These are phyloP conservation scores for Gnathonemus echidnorhynchus DNA, from an alignment of 2,113 vertebrate genomes.

Conservation along the genomic window DNA sequence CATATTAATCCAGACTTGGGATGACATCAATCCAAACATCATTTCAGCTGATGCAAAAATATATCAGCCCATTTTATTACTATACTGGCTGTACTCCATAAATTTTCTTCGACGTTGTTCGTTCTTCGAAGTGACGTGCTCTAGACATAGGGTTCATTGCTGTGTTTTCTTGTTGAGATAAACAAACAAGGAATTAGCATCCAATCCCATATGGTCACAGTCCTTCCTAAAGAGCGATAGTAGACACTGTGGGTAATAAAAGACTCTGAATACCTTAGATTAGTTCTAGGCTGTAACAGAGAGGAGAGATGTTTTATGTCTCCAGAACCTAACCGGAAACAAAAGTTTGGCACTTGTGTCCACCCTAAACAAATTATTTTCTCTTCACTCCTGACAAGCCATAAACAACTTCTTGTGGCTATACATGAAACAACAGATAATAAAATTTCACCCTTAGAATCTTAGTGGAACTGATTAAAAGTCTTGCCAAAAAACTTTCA, in stretches of 20 bases:
- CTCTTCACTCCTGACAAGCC: background rate
- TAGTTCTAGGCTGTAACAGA: conserved; percentile 28
- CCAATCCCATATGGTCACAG: conserved; percentile 28
- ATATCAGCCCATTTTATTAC: background rate
- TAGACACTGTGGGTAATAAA: conserved; percentile 30
- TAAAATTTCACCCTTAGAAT: background rate
- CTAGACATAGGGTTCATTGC: background rate
- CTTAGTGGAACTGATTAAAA: background rate
- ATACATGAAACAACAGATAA: background rate
- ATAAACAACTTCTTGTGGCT: background rate
- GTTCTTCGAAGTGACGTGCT: background rate
- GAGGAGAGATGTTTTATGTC: conserved; percentile 49
- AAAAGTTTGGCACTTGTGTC: conserved; percentile 45
- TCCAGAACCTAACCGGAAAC: conserved; percentile 42
- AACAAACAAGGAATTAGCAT: background rate
- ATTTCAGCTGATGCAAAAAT: background rate
- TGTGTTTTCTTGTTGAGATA: background rate
- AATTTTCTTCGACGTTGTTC: background rate
- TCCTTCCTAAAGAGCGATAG: conserved; percentile 17
- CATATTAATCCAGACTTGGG: background rate
- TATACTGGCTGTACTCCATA: background rate
- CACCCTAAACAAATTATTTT: conserved; percentile 40
- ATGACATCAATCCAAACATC: background rate
- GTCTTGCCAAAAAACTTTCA: background rate
- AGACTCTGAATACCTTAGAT: conserved; percentile 34